Evolutionary conservation across 2,797 vertebrate species (phyloP).

Genomic region (Eptatretus atami): DNA sequence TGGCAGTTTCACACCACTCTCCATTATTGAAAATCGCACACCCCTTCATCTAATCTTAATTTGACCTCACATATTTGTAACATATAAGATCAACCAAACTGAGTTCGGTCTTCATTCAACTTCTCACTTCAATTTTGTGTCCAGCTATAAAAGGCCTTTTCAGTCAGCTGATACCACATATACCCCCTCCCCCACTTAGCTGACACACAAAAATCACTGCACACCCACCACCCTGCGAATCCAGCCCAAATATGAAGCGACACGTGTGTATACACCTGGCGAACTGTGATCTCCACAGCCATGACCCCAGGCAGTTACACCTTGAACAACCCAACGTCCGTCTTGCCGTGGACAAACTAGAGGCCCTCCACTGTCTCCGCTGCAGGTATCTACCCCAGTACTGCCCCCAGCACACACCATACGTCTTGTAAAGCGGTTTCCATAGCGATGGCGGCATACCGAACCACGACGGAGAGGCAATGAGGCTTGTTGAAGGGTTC

Average conservation of each 20-base stretch:
- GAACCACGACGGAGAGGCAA: slow-evolving; percentile 44
- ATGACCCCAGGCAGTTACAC: slow-evolving; percentile 86
- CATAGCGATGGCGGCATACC: slow-evolving; percentile 41
- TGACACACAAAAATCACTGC: background rate
- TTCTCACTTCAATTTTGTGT: no score
- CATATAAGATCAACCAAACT: no score
- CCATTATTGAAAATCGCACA: no score
- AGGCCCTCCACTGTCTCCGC: slow-evolving; percentile 77
- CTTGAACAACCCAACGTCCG: slow-evolving; percentile 57
- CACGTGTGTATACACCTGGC: slow-evolving; percentile 81
- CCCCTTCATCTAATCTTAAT: no score
- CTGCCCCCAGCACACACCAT: slow-evolving; percentile 74
- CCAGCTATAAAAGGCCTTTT: no score
- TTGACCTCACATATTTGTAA: no score
- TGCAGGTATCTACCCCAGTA: slow-evolving; percentile 57
- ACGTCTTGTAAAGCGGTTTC: slow-evolving; percentile 41
- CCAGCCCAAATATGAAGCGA: slow-evolving; percentile 59
- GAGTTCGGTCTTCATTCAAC: no score
- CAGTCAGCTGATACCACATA: no score
- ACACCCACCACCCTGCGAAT: slow-evolving; percentile 32
- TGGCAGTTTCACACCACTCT: no score
- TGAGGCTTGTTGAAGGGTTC: slow-evolving; percentile 63
- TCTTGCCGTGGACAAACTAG: slow-evolving; percentile 44
- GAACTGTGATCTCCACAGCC: slow-evolving; percentile 55
- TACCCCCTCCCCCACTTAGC: no score